Evolutionary conservation across 2,797 vertebrate species (phyloP).

Genomic region (Propithecus deckenii): DNA sequence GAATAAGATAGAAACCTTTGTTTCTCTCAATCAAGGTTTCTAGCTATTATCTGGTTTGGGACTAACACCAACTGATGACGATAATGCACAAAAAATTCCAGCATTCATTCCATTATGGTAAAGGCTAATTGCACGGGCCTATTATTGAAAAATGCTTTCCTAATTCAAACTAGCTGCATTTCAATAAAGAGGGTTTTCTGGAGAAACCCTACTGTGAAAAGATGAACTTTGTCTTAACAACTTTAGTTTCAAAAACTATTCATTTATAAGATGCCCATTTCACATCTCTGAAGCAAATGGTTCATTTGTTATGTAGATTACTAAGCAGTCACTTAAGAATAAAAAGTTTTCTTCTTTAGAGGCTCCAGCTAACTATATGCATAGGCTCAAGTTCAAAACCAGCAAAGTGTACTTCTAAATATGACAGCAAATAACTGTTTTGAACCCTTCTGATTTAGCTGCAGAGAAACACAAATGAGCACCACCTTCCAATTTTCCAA

Average conservation of each 20-base stretch:
- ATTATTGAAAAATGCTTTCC: conserved; percentile 64
- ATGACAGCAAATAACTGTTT: conserved; percentile 39
- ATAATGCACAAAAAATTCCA: conserved; percentile 57
- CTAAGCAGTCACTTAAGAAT: conserved; percentile 49
- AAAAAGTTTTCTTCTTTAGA: conserved; percentile 52
- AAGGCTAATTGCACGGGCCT: conserved; percentile 52
- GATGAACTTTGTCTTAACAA: conserved; percentile 71
- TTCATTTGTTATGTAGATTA: conserved; percentile 67
- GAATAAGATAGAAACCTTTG: conserved; percentile 57
- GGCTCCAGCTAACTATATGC: not conserved
- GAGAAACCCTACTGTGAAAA: conserved; percentile 69
- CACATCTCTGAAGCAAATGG: conserved; percentile 54
- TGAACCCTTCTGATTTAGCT: not conserved
- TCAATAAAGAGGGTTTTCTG: conserved; percentile 60
- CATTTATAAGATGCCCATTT: conserved; percentile 62
- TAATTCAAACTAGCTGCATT: conserved; percentile 57
- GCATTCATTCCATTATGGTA: conserved; percentile 32
- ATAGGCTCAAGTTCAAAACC: conserved; percentile 29
- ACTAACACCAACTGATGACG: conserved; percentile 58
- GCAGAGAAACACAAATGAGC: not conserved
- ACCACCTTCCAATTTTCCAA: not conserved
- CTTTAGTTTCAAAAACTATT: conserved; percentile 67
- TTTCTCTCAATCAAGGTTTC: conserved; percentile 52
- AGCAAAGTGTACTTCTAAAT: not conserved
- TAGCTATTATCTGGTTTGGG: conserved; percentile 53